Evolutionary conservation across 2,888 invertebrate genomes (phyloP), one percentile per base, ranked within the genome.

Genomic region (Mythimna impura): DNA sequence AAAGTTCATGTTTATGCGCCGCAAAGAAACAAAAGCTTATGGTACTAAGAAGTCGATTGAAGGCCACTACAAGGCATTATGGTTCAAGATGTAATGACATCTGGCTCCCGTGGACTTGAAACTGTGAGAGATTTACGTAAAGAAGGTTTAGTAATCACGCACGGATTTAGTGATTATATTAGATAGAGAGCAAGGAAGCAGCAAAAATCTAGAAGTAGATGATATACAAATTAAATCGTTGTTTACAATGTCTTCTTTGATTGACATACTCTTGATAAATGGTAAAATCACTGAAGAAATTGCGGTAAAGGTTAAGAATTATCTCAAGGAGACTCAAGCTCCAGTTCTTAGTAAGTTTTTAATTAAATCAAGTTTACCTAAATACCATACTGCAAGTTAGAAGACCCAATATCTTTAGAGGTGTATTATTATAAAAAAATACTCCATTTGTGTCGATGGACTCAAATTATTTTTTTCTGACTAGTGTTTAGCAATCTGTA

Each of bases 41-140:
- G 99, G 99, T 0, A 99, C 99, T 0, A 99, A 99, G 92, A 99
- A 99, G 92, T 94, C 99, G 73, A 98, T n/a, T n/a, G n/a, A n/a
- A n/a, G n/a, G n/a, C n/a, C n/a, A n/a, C n/a, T n/a, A n/a, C n/a
- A n/a, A n/a, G n/a, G n/a, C n/a, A n/a, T n/a, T n/a, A n/a, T n/a
- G n/a, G n/a, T n/a, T n/a, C n/a, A n/a, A n/a, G n/a, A n/a, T n/a
- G 99, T 99, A 1, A 97, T 98, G 0, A 98, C 98, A 0, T 99
- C 99, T 69, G 99, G 99, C 0, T 98, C 98, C 22, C 99, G 99
- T 93, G 97, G 99, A 68, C 92, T 99, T 76, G 99, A 99, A 91
- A 99, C 99, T 0, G 98, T 98, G 0, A 96, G 97, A 84, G 99
- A 98, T 91, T 93, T 98, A 70, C 95, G 96, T 71, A 96, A 96